Base-by-base conservation (phyloP, 1,140 invertebrate genomes). In the Drosophila navojoa region DNA sequence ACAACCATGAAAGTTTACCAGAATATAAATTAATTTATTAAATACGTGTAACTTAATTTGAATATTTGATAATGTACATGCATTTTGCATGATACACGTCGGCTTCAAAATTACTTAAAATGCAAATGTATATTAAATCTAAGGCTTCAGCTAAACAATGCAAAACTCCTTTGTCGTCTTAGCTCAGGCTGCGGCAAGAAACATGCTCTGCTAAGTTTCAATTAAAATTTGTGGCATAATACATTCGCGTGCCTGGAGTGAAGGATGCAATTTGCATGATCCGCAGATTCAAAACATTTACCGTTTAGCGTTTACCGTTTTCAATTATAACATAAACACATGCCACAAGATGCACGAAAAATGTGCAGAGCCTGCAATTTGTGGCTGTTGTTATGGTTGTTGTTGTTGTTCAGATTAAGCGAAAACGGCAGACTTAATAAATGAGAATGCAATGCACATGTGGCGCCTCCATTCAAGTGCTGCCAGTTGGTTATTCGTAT, bases 291-390 rank as follows among this genome's bases (percentile, higher is more conserved):
- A 55, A 66, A 77, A 16, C 42, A 16, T 44, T 42, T 44, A 58
- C 19, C 50, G 68, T 66, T 76, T 78, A 64, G 32, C 60, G 60
- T 59, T 66, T 67, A 69, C 75, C 67, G 52, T 77, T 85, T 84
- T 85, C 81, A 84, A 84, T 82, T 82, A 84, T 79, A 76, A 66
- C 62, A 79, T 77, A 85, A 80, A 77, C 81, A 79, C 80, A 60
- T 70, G 49, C 27, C 55, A 44, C 70, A 59, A 52, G 60, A 66
- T 52, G 45, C 47, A 35, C 38, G 44, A 40, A 61, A 61, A 49
- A 58, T 49, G 15, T 32, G 53, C 59, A 45, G 38, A 55, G 52
- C 29, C 32, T 49, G 49, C 40, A 52, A 15, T 45, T 49, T 5
- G 47, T 13, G 19, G 25, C 10, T 55, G 42, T 22, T 29, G n/a